These are phyloP conservation scores for Chymomyza caudatula DNA, from an alignment of 2,888 invertebrate species.

Conservation along the genomic window DNA sequence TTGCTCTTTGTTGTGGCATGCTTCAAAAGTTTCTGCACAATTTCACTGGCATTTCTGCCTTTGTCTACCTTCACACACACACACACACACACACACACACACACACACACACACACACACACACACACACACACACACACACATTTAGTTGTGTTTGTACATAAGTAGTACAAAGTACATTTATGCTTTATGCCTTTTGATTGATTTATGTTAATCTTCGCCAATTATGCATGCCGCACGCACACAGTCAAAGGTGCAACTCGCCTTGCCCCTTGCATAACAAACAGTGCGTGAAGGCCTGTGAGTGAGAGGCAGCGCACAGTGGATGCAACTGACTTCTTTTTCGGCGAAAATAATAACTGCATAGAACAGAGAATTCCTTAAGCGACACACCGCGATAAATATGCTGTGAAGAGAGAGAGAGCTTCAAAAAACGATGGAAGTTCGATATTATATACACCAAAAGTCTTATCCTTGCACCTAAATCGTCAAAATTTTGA, in stretches of 20 bases:
- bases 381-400: too few relatives aligned
- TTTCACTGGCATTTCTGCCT: conserved; percentile 44
- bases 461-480: too few relatives aligned
- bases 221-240: conserved; percentile 50
- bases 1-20: conserved; percentile 10
- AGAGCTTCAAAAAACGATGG: too few relatives aligned
- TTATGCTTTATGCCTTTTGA: conserved; percentile 32
- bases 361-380: too few relatives aligned
- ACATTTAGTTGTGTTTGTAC: neutral
- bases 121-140: neutral
- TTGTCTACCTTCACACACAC: neutral
- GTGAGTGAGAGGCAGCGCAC: neutral
- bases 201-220: conserved; percentile 63
- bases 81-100: neutral
- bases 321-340: too few relatives aligned
- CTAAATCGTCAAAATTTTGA: too few relatives aligned
- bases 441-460: too few relatives aligned
- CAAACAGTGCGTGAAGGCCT: neutral
- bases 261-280: neutral
- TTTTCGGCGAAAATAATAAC: too few relatives aligned
- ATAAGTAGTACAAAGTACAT: neutral
- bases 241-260: conserved; percentile 24
- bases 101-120: neutral
- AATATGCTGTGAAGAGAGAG: too few relatives aligned
- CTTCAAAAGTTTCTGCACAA: conserved; percentile 44